A percentile compares a stretch with the other conserved stretches of the same genome.
Evolutionary conservation across 92 coral and sea anemone genomes (phyloP).

Genomic region (Bergia sp.): DNA sequence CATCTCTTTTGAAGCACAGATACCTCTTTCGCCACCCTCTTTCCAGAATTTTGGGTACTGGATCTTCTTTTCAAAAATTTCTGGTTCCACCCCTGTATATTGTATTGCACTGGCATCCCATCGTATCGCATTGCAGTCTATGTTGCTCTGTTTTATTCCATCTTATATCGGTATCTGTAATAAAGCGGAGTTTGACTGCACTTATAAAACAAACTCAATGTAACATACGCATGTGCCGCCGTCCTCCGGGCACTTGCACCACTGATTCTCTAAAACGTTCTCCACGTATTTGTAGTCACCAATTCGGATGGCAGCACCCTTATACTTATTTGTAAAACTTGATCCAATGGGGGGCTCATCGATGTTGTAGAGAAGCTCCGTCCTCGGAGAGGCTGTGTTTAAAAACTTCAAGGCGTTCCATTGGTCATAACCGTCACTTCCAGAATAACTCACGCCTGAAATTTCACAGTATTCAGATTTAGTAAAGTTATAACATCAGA

Average conservation of each 20-base stretch:
- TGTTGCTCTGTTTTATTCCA: too few relatives aligned
- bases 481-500: too few relatives aligned
- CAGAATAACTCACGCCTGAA: not conserved
- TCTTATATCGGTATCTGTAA: too few relatives aligned
- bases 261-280: not conserved
- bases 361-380: slow-evolving; percentile 3
- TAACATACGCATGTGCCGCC: slow-evolving; percentile 3
- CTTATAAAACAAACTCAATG: too few relatives aligned
- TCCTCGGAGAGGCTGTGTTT: not conserved
- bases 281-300: slow-evolving; percentile 15
- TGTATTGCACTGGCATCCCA: too few relatives aligned
- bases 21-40: too few relatives aligned
- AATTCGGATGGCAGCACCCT: not conserved
- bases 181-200: too few relatives aligned
- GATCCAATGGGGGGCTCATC: not conserved
- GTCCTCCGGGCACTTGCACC: slow-evolving; percentile 16
- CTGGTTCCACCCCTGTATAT: too few relatives aligned
- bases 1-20: too few relatives aligned
- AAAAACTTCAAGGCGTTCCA: not conserved
- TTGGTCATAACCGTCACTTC: slow-evolving; percentile 6
- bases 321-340: not conserved
- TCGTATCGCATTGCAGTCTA: too few relatives aligned
- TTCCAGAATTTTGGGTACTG: too few relatives aligned
- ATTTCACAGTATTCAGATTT: not conserved
- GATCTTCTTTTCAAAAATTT: too few relatives aligned